These are phyloP conservation scores for Phylloscopus trochiloides DNA, from an alignment of 2,113 vertebrate species.

Conservation along the genomic window DNA sequence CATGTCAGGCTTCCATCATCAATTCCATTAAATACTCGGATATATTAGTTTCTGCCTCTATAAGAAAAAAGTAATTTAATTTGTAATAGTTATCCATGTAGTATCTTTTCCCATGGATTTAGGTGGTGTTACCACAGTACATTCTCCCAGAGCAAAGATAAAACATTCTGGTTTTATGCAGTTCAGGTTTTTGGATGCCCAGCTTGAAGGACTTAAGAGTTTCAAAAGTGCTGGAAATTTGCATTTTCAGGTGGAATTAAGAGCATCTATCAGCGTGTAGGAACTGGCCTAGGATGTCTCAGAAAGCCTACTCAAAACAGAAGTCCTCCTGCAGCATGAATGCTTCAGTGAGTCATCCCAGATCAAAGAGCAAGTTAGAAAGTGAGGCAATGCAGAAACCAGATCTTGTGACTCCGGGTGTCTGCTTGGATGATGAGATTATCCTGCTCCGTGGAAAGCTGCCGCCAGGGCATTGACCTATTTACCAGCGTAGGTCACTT, in stretches of 20 bases:
- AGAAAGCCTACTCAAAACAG: not conserved
- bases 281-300: not conserved
- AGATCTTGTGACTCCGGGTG: not conserved
- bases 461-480: not conserved
- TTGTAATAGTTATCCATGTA: not conserved
- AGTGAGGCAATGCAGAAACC: not conserved
- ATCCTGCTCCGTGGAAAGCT: not conserved
- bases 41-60: not conserved
- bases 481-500: not conserved
- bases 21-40: not conserved
- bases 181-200: not conserved
- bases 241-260: not conserved
- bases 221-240: not conserved
- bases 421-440: not conserved
- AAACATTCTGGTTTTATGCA: not conserved
- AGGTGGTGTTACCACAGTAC: not conserved
- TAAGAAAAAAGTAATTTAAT: not conserved
- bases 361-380: conserved; percentile 2
- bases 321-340: not conserved
- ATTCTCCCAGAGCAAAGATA: not conserved
- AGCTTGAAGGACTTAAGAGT: not conserved
- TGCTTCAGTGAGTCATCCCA: not conserved
- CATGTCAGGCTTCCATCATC: not conserved
- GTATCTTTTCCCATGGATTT: not conserved
- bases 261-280: not conserved